A percentile compares a stretch with the other conserved stretches of the same genome.
These are phyloP conservation scores for Ophion obscuratus DNA, from an alignment of 2,888 invertebrate genomes.

Conservation along the genomic window DNA sequence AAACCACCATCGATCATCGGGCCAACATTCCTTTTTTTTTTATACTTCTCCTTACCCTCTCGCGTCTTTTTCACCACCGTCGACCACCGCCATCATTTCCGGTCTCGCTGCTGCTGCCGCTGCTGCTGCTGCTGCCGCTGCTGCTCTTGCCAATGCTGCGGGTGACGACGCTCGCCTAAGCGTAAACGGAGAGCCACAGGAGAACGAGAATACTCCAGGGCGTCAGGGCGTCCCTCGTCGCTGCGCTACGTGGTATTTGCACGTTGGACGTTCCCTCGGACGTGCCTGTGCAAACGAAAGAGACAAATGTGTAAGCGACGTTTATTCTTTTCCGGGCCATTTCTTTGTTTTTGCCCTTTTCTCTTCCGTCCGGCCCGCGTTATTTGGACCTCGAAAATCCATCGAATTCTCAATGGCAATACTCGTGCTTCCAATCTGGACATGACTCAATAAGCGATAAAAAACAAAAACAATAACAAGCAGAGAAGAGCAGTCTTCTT, in stretches of 20 bases:
- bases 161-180: slow-evolving; percentile 28
- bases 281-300: slow-evolving; percentile 41
- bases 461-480: not conserved
- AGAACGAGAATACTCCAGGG: slow-evolving; percentile 49
- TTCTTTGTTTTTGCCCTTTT: not conserved
- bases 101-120: slow-evolving; percentile 18
- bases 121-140: not conserved
- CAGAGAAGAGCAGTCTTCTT: slow-evolving; percentile 33
- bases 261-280: slow-evolving; percentile 46
- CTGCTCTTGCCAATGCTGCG: not conserved
- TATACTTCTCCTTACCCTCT: not conserved
- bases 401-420: no score
- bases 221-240: slow-evolving; percentile 56
- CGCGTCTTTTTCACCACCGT: slow-evolving; percentile 43
- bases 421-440: no score
- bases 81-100: slow-evolving; percentile 50
- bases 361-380: no score
- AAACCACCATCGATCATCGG: slow-evolving; percentile 58
- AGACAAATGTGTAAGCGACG: not conserved
- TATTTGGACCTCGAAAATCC: no score
- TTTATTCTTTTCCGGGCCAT: no score
- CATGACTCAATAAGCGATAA: not conserved
- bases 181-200: slow-evolving; percentile 52
- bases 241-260: slow-evolving; percentile 8
- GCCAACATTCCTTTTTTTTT: slow-evolving; percentile 12